A percentile compares a stretch with the other conserved stretches of the same genome.
Conservation (phyloP, 2,113 vertebrate species). For the Coreoperca whiteheadi region DNA sequence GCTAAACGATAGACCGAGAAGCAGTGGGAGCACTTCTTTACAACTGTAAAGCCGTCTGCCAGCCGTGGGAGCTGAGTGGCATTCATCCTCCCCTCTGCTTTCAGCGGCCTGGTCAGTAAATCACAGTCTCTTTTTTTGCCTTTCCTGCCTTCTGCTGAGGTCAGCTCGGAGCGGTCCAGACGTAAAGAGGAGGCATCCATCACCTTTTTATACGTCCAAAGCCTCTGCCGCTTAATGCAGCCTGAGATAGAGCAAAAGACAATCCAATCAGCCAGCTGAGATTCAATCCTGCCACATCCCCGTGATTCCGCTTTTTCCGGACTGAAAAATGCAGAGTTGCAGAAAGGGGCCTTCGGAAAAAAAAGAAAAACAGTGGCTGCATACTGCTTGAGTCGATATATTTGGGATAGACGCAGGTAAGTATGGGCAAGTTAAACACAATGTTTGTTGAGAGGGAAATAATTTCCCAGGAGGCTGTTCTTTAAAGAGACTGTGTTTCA, state of each 20-base stretch:
- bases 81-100: conserved; percentile 47
- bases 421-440: conserved; percentile 24
- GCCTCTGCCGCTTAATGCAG: conserved; percentile 62
- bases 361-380: conserved; percentile 18
- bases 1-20: background rate
- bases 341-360: conserved; percentile 25
- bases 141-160: conserved; percentile 72
- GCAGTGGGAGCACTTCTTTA: conserved; percentile 26
- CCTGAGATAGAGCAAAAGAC: conserved; percentile 67
- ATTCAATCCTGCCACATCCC: conserved; percentile 65
- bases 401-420: conserved; percentile 41
- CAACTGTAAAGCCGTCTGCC: conserved; percentile 59
- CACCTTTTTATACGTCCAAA: conserved; percentile 72
- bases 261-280: conserved; percentile 72
- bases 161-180: conserved; percentile 67
- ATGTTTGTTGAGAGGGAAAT: conserved; percentile 45
- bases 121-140: conserved; percentile 48
- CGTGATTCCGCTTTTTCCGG: conserved; percentile 51
- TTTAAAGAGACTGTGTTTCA: conserved; percentile 45
- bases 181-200: conserved; percentile 68
- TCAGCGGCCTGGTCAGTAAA: conserved; percentile 58
- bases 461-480: conserved; percentile 57
- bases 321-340: conserved; percentile 56
- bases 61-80: conserved; percentile 57
- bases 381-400: conserved; percentile 1